Evolutionary conservation across 2,888 invertebrate species (phyloP).

Genomic region (Pyrrhia umbra): DNA sequence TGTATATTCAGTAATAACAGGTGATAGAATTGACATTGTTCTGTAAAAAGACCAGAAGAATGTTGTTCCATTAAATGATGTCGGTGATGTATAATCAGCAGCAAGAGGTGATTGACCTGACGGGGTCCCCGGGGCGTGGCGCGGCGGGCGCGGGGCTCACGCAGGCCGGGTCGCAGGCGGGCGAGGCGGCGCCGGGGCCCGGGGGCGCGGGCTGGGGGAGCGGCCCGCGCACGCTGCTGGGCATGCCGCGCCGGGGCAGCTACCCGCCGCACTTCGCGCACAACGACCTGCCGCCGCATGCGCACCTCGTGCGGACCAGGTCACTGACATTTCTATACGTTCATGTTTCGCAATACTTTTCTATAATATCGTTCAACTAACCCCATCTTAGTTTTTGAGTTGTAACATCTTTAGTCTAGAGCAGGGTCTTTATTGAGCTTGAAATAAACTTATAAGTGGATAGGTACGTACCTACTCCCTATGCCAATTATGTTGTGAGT

Average conservation of each 20-base stretch:
- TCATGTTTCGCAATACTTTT: too few species aligned
- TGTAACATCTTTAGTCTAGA: too few species aligned
- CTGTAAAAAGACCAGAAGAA: too few species aligned
- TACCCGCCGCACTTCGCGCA: constrained; percentile 49
- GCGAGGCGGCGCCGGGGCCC: background rate
- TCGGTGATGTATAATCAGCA: constrained; percentile 54
- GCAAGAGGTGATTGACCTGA: constrained; percentile 84
- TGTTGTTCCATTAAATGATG: too few species aligned
- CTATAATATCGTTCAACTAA: too few species aligned
- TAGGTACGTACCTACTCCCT: too few species aligned
- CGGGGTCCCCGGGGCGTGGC: constrained; percentile 70
- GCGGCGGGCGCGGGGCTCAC: constrained; percentile 36
- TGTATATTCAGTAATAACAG: too few species aligned
- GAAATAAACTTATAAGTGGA: too few species aligned
- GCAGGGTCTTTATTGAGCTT: too few species aligned
- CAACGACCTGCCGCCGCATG: constrained; percentile 61
- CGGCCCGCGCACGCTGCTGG: constrained; percentile 47
- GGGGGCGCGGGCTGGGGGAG: constrained; percentile 31
- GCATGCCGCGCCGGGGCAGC: constrained; percentile 50
- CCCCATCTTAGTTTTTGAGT: too few species aligned
- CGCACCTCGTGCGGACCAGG: constrained; percentile 74
- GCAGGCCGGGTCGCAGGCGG: constrained; percentile 26
- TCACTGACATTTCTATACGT: constrained; percentile 34
- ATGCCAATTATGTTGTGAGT: too few species aligned
- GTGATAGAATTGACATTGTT: too few species aligned